Evolutionary conservation across 2,113 vertebrate species (phyloP).

Genomic region (Passer montanus): DNA sequence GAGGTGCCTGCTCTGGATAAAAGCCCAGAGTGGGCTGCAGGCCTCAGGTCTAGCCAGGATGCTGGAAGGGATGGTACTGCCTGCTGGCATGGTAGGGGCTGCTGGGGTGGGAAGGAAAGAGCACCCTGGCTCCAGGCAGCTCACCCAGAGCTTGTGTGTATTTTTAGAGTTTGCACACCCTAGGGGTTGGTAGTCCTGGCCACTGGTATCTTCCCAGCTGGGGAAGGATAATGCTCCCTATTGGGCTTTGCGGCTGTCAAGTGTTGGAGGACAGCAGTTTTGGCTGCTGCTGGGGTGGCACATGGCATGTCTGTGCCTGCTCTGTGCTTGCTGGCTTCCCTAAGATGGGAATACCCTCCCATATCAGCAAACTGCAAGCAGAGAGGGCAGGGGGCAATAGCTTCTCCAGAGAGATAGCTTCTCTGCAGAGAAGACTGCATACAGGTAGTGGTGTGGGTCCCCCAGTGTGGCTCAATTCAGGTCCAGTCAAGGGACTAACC

Average conservation of each 20-base stretch:
- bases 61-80: background rate
- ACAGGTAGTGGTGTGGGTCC: fast-evolving
- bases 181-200: background rate
- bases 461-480: background rate
- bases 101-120: background rate
- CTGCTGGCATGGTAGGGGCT: background rate
- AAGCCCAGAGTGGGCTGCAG: background rate
- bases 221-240: background rate
- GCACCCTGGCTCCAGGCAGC: background rate
- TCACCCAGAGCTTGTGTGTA: fast-evolving
- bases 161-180: background rate
- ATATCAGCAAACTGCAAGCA: background rate
- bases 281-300: background rate
- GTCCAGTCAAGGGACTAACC: background rate
- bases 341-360: background rate
- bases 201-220: background rate
- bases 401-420: background rate
- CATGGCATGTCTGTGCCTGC: background rate
- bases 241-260: background rate
- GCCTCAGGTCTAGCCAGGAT: background rate
- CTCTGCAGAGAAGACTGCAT: background rate
- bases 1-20: background rate
- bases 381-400: fast-evolving
- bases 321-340: background rate
- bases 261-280: background rate